Evolutionary conservation across 2,113 vertebrate species (phyloP), one percentile per base, ranked within the genome.

Genomic region (Brachyistius frenatus): DNA sequence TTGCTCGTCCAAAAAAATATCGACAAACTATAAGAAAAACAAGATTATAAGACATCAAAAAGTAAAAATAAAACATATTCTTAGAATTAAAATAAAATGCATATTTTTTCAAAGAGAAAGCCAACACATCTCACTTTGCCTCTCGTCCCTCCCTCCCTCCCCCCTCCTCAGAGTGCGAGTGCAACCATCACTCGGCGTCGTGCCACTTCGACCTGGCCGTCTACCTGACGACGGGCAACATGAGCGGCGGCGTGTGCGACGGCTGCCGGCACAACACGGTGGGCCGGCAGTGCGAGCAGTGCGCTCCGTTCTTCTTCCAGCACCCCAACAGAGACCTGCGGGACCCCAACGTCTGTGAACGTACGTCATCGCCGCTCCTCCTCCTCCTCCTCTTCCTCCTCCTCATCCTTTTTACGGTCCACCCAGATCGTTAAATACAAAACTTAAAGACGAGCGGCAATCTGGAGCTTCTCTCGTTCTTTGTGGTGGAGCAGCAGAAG

Each of bases 141-240:
- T 23, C 23, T 23, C 23, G 23, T 23, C 23, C 23, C 23, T 23
- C 23, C 23, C 23, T 30, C 37, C 14, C 41, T 11, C 10, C 10
- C 13, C 13, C 9, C 33, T 66, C 6, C 35, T 33, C 93, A 99
- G 98, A 87, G 83, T 99, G 98, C 35, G 96, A 97, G 76, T 99
- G 98, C 85, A 98, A 99, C 5, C 95, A 92, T 0, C 98, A 99
- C 82, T 94, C 97, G 13, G 32, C 76, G 8, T 89, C 93, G 0
- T 99, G 97, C 85, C 97, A 98, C 91, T 99, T 99, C 0, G 97
- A 99, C 93, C 94, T 96, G 94, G 97, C 96, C 0, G 94, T 96
- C 63, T 99, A 96, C 92, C 46, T 95, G 86, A 93, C 95, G 0
- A 96, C 95, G 0, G 95, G 97, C 31, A 99, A 99, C 8, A 49